Conservation (phyloP, 2,113 vertebrate genomes). For the Eidolon helvum region DNA sequence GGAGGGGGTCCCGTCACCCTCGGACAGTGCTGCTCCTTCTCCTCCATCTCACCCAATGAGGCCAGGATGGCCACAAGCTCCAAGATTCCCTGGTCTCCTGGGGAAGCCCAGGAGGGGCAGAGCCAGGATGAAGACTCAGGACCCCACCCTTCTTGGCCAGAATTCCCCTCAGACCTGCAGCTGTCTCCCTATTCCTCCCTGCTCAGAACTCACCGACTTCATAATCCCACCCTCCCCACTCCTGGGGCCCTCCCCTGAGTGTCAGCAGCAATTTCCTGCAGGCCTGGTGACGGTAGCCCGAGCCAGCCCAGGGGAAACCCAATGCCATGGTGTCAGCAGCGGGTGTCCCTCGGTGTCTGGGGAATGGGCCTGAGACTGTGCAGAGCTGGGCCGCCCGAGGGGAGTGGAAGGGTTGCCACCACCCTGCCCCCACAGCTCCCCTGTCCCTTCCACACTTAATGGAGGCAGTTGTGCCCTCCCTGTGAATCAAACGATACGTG, state of each 20-base stretch:
- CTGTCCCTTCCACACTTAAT: background rate
- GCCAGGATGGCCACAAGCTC: background rate
- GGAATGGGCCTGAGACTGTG: conserved; percentile 76
- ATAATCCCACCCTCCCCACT: background rate
- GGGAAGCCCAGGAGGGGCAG: background rate
- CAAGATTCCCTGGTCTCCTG: background rate
- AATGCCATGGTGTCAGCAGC: conserved; percentile 57
- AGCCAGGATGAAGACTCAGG: background rate
- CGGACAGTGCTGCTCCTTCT: background rate
- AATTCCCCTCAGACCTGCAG: background rate
- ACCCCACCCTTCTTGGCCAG: background rate
- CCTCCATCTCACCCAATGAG: accelerated
- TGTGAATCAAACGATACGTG: background rate
- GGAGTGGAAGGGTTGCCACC: background rate
- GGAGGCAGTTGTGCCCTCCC: background rate
- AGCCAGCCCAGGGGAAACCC: conserved; percentile 72
- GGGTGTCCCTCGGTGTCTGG: conserved; percentile 35
- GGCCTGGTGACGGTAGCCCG: conserved; percentile 75
- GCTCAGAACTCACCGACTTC: conserved; percentile 30
- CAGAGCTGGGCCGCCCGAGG: conserved; percentile 55
- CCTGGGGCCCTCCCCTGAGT: conserved; percentile 49
- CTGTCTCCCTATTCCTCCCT: background rate
- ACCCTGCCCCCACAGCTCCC: background rate
- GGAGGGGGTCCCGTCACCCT: background rate
- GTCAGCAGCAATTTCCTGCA: conserved; percentile 82